Percentiles rank a stretch among this genome's conserved stretches.
Evolutionary conservation across 2,797 vertebrate genomes (phyloP).

Genomic region (Lithobates sylvaticus): DNA sequence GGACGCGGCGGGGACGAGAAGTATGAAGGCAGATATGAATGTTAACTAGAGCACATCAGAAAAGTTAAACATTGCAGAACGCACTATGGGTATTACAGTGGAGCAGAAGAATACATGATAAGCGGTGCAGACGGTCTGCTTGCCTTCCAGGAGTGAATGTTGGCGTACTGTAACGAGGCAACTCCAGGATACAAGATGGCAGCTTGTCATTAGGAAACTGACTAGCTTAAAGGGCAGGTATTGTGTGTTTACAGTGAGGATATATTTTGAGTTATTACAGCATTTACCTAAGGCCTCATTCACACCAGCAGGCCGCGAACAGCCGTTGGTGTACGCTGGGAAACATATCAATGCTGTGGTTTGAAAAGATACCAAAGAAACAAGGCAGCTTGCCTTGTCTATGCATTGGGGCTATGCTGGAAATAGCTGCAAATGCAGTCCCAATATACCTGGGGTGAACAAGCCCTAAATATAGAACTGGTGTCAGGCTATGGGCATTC

Average conservation of each 20-base stretch:
- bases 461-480: too few species aligned
- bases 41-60: conserved; percentile 4
- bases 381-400: too few species aligned
- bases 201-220: background rate
- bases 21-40: background rate
- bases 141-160: background rate
- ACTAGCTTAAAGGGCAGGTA: background rate
- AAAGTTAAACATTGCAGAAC: background rate
- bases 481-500: too few species aligned
- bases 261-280: background rate
- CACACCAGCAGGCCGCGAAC: too few species aligned
- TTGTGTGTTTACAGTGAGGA: background rate
- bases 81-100: background rate
- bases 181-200: background rate
- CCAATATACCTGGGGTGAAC: too few species aligned
- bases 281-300: too few species aligned
- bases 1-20: background rate
- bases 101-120: background rate
- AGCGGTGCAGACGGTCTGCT: background rate
- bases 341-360: too few species aligned
- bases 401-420: too few species aligned
- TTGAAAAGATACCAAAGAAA: too few species aligned
- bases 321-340: too few species aligned
- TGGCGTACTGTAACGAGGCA: background rate
- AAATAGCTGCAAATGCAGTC: too few species aligned